Base-by-base conservation (phyloP, 2,113 vertebrate genomes). In the Aptenodytes forsteri region DNA sequence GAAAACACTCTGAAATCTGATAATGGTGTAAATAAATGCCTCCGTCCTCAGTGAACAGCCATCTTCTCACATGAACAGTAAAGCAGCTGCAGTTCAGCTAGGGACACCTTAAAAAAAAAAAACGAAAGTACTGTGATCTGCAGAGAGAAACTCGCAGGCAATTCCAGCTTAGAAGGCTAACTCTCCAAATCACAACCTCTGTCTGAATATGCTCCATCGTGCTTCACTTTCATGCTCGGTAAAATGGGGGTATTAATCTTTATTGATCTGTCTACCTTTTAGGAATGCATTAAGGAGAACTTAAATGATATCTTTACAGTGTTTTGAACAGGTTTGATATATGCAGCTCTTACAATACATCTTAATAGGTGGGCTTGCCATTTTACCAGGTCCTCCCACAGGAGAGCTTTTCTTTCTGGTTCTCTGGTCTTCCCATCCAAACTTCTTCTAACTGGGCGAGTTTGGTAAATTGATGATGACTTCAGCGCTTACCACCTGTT, bases 251-350 rank as follows among this genome's bases (percentile, higher is more conserved):
- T 65, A 91, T 79, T 95, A 94, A 85, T 93, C 65, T 89, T 82
- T 84, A 79, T 92, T 59, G 90, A 91, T 92, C 72, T 83, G 30
- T 79, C 89, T 92, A 44, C 77, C 69, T 93, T 93, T 95, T 70
- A 95, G 34, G 61, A 85, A 52, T 18, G 70, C 88, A 61, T 89
- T 95, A 92, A 89, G 83, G 55, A 78, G 59, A 93, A 90, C 25
- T 55, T 92, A 93, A 92, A 87, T 87, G 25, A 30, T 90, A 83
- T 54, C 79, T 90, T 85, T 94, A 55, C 69, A 64, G 70, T 79
- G 77, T 82, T 96, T 85, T 76, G 61, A 93, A 70, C 32, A 34
- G 34, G 79, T 82, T 79, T 75, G 56, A 89, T 89, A 50, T 67
- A 75, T 50, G 59, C 73, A 87, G 61, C 34, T 93, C 61, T 89